These are phyloP conservation scores for Smittia aterrima DNA, from an alignment of 2,888 invertebrate genomes.

Conservation along the genomic window DNA sequence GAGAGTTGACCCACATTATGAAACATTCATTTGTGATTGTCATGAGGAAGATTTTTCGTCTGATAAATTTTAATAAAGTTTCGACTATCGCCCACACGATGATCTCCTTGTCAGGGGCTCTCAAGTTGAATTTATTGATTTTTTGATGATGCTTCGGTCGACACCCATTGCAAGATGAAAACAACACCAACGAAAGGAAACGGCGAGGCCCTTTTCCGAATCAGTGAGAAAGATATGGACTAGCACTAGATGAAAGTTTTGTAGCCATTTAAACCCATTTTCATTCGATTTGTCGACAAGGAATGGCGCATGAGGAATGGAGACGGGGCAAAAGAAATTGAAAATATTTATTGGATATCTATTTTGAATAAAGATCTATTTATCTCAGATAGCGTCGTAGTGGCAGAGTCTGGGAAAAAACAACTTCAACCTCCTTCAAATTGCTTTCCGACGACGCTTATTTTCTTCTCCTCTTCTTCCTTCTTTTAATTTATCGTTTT, in stretches of 20 bases:
- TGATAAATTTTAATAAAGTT: too few species aligned
- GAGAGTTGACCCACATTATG: neutral
- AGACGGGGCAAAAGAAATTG: neutral
- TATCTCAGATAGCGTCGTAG: neutral
- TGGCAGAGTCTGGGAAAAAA: neutral
- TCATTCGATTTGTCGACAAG: neutral
- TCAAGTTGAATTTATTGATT: neutral
- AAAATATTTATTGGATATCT: neutral
- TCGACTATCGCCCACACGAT: too few species aligned
- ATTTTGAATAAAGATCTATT: neutral
- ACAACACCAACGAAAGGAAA: too few species aligned
- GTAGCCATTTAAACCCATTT: neutral
- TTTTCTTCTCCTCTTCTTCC: neutral
- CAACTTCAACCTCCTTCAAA: neutral
- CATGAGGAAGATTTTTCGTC: too few species aligned
- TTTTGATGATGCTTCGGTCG: too few species aligned
- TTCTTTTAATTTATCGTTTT: conserved; percentile 35
- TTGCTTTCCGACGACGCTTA: too few species aligned
- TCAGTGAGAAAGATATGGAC: too few species aligned
- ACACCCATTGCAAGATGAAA: too few species aligned
- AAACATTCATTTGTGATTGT: neutral
- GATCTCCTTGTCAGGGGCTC: too few species aligned
- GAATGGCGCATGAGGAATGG: neutral
- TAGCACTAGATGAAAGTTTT: too few species aligned
- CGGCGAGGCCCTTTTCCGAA: too few species aligned